These are phyloP conservation scores for Petrolisthes cinctipes DNA, from an alignment of 2,888 invertebrate genomes.

Conservation along the genomic window DNA sequence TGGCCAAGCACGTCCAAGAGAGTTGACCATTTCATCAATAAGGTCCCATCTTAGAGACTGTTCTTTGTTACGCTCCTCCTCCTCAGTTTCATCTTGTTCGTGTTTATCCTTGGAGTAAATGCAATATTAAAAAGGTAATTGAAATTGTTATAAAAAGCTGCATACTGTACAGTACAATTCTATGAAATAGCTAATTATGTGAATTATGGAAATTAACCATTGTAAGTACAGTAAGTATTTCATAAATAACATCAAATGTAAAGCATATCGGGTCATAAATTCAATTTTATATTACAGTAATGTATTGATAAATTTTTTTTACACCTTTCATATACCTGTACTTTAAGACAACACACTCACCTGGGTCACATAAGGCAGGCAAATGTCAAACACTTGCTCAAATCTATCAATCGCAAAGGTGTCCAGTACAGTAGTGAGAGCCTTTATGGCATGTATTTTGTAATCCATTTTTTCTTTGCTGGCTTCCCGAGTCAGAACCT, in stretches of 20 bases:
- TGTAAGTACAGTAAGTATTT: not conserved
- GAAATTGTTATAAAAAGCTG: too few relatives aligned
- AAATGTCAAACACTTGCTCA: constrained; percentile 69
- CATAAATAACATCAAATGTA: not conserved
- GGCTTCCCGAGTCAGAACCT: constrained; percentile 75
- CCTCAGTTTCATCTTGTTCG: constrained; percentile 51
- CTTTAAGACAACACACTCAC: constrained; percentile 40
- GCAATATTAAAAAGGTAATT: not conserved
- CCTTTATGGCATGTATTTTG: constrained; percentile 80
- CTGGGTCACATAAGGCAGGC: constrained; percentile 56
- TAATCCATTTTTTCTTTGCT: constrained; percentile 84
- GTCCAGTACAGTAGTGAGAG: constrained; percentile 81
- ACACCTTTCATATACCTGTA: not conserved
- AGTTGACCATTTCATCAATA: constrained; percentile 63
- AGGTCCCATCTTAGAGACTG: constrained; percentile 59
- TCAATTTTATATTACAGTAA: not conserved
- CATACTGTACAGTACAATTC: too few relatives aligned
- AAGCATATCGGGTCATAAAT: not conserved
- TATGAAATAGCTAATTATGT: not conserved
- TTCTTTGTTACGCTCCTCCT: constrained; percentile 47
- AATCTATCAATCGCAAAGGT: constrained; percentile 81
- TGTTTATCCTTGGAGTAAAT: constrained; percentile 36
- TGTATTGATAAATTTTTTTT: not conserved
- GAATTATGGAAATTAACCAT: not conserved
- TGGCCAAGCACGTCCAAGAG: constrained; percentile 64